phyloP scores from a whole-genome alignment of 2,113 vertebrate genomes.

The Loxodonta africana region DNA sequence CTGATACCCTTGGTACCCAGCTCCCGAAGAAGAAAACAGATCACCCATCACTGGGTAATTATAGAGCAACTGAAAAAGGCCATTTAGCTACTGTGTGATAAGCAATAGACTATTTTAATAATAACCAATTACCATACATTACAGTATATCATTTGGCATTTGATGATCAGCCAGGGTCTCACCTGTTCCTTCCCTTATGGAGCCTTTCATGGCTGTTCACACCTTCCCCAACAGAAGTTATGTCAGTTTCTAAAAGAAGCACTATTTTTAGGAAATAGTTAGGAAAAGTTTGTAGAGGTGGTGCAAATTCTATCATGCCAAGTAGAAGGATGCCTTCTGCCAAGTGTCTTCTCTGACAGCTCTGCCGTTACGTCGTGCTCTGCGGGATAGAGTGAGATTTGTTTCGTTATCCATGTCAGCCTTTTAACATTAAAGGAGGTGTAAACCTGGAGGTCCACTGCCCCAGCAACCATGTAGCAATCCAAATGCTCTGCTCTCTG shows the following conservation, averaged over 20 bases:
- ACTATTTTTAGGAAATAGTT: conserved; percentile 84
- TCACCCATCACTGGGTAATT: conserved; percentile 87
- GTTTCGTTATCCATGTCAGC: conserved; percentile 22
- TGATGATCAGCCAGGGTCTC: conserved; percentile 87
- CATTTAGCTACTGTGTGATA: conserved; percentile 89
- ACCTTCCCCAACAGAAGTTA: conserved; percentile 83
- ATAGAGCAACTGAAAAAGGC: conserved; percentile 88
- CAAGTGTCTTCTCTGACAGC: conserved; percentile 80
- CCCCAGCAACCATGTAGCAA: neutral
- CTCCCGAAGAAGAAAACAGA: conserved; percentile 86
- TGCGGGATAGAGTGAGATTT: conserved; percentile 22
- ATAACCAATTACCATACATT: conserved; percentile 90
- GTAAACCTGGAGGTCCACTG: neutral
- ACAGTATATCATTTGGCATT: conserved; percentile 88
- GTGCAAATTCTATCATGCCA: conserved; percentile 81
- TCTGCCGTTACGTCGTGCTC: conserved; percentile 58
- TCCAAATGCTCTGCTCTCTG: neutral
- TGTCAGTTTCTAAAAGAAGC: conserved; percentile 84
- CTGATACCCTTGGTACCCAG: conserved; percentile 74
- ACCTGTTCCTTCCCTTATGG: conserved; percentile 85
- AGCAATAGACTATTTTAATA: conserved; percentile 90
- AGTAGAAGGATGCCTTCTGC: conserved; percentile 68
- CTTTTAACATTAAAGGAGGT: neutral
- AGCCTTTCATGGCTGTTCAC: conserved; percentile 82
- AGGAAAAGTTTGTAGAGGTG: conserved; percentile 82